A percentile compares a stretch with the other conserved stretches of the same genome.
These are phyloP conservation scores for Lophotriccus pileatus DNA, from an alignment of 2,797 vertebrate genomes.

Conservation along the genomic window DNA sequence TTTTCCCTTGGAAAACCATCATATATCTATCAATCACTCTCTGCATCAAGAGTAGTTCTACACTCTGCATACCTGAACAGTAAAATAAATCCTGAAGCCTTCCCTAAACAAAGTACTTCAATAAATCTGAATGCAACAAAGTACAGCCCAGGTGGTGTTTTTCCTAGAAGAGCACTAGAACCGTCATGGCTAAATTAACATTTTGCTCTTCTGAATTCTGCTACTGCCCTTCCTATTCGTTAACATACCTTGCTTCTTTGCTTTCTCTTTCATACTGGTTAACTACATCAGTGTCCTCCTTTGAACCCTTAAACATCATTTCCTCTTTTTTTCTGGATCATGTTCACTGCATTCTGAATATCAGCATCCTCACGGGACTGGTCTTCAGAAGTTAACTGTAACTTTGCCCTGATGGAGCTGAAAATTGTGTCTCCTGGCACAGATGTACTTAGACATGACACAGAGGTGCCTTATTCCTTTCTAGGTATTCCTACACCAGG, in stretches of 20 bases:
- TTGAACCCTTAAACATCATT: not conserved
- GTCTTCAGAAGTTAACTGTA: not conserved
- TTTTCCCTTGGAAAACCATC: not conserved
- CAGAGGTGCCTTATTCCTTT: not conserved
- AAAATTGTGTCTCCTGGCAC: not conserved
- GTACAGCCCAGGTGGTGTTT: not conserved
- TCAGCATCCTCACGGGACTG: not conserved
- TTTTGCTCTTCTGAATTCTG: not conserved
- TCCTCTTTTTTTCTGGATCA: not conserved
- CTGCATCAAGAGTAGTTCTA: not conserved
- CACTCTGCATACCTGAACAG: not conserved
- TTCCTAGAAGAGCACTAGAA: not conserved
- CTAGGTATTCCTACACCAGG: not conserved
- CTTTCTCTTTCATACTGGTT: not conserved
- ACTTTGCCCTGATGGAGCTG: not conserved
- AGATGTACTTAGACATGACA: not conserved
- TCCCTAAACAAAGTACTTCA: not conserved
- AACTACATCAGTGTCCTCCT: not conserved
- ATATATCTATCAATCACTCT: not conserved
- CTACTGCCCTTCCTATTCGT: not conserved
- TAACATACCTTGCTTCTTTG: not conserved
- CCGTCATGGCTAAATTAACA: not conserved
- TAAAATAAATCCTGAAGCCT: conserved; percentile 28
- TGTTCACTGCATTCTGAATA: not conserved
- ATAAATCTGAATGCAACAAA: not conserved